Base-by-base conservation (phyloP, 2,113 vertebrate species). In the Lates calcarifer region DNA sequence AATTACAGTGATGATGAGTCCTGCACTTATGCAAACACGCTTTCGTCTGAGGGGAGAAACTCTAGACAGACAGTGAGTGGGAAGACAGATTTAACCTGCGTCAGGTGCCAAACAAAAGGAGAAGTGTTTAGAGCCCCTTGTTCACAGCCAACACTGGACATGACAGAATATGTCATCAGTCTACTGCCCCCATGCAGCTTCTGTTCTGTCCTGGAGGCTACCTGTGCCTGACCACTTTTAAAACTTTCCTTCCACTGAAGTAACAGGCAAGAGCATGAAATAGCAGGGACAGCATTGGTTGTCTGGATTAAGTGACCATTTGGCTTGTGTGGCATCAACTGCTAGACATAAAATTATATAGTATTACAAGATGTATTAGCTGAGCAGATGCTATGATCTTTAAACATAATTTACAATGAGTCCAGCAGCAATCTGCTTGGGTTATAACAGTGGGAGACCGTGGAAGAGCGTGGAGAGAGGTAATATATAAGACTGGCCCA, bases 21-120 rank as follows among this genome's bases (percentile, higher is more conserved):
- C 80, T 65, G 85, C 45, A 80, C 79, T 84, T 63, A 67, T 45
- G 64, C 81, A 87, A 80, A 90, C 80, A 75, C 22, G 3, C 49
- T 86, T 77, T 28, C 14, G 49, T 82, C 85, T 41, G 9, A 81
- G 29, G 82, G 78, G 72, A 89, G 79, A 83, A 84, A 77, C 70
- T 74, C 57, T 31, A 87, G 82, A 82, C 87, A 86, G 85, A 77
- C 75, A 79, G 83, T 81, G 88, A 77, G 89, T 57, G 84, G 81
- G 47, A 79, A 64, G 82, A 86, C 37, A 58, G 85, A 86, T 85
- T 77, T 75, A 55, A 74, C 35, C 49, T 8, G 24, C 53, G 62
- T 53, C 41, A 65, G 62, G 63, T 72, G 83, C 74, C 86, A 87
- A 85, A 83, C 67, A 66, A 80, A 68, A 85, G 87, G 81, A 84